Evolutionary conservation across 2,797 vertebrate genomes (phyloP).

Genomic region (Mycteria americana): DNA sequence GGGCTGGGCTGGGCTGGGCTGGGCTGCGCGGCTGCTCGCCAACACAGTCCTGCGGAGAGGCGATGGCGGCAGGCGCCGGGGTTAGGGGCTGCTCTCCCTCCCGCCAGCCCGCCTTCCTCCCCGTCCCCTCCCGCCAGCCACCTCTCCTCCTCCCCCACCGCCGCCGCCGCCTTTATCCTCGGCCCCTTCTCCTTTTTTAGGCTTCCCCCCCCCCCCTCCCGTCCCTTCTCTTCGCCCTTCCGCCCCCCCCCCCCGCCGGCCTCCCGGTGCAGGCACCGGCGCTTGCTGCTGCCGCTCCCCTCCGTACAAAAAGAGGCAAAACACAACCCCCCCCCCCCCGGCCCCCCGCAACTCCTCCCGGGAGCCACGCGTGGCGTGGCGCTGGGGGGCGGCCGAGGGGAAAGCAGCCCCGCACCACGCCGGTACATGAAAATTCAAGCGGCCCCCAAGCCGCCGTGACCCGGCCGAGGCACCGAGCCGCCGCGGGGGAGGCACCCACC

Average conservation of each 20-base stretch:
- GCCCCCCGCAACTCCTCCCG: not conserved
- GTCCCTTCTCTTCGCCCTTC: not conserved
- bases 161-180: not conserved
- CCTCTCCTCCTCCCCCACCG: not conserved
- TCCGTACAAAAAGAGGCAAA: not conserved
- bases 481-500: constrained; percentile 25
- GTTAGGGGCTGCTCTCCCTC: not conserved
- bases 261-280: not conserved
- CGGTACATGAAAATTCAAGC: not conserved
- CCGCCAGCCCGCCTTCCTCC: not conserved
- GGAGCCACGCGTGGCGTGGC: too few relatives aligned
- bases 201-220: not conserved
- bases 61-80: not conserved
- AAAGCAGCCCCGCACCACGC: not conserved
- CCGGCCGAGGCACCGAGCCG: not conserved
- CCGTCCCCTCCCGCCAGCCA: not conserved
- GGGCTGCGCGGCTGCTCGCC: not conserved
- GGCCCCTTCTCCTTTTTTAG: not conserved
- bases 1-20: not conserved
- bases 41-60: not conserved
- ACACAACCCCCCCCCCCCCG: too few relatives aligned
- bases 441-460: too few relatives aligned
- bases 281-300: not conserved
- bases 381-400: not conserved
- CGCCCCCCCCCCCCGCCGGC: not conserved